Evolutionary conservation across 2,113 vertebrate species (phyloP), one percentile per base, ranked within the genome.

Genomic region (Apteryx mantelli): DNA sequence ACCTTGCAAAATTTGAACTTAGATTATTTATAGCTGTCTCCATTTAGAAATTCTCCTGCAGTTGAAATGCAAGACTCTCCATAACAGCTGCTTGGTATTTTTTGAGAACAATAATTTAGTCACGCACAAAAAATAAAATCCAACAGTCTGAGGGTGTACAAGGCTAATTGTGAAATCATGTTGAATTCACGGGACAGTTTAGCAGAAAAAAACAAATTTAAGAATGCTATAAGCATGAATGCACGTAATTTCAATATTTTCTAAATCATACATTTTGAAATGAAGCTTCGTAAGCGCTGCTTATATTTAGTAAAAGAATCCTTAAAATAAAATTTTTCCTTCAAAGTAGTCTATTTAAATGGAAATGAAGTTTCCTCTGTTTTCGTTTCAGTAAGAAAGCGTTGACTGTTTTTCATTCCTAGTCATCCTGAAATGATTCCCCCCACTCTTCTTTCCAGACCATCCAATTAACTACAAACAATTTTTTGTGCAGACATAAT

Each of bases 121-220:
- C 64, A 46, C 12, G 30, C 55, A 7, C 48, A 78, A 42, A 16
- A 26, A 17, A 46, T 48, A 71, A n/a, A 83, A 78, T 26, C 36
- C 65, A 56, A 10, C 26, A 40, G 82, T n/a, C 71, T 70, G 63
- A 74, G 90, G 89, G 87, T 44, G 88, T 96, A 28, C 32, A 2
- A 73, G 88, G 88, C 85, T 93, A 96, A 91, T 53, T 82, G 76
- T 66, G 91, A 89, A 91, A 96, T 94, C 71, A 69, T 5, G 28
- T 0, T 36, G 70, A 86, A 95, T 93, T 95, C 87, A 89, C 71
- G 77, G 77, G 84, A 89, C 32, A 61, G 38, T 73, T 66, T n/a
- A 84, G 81, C 7, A 25, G 52, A 32, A 11, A 10, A 40, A 46
- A 88, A 55, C 36, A 95, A 88, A 80, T 69, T 83, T 52, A 12